Percentiles rank a stretch among this genome's conserved stretches.
These are phyloP conservation scores for Watsonalla cultraria DNA, from an alignment of 2,888 invertebrate genomes.

Conservation along the genomic window DNA sequence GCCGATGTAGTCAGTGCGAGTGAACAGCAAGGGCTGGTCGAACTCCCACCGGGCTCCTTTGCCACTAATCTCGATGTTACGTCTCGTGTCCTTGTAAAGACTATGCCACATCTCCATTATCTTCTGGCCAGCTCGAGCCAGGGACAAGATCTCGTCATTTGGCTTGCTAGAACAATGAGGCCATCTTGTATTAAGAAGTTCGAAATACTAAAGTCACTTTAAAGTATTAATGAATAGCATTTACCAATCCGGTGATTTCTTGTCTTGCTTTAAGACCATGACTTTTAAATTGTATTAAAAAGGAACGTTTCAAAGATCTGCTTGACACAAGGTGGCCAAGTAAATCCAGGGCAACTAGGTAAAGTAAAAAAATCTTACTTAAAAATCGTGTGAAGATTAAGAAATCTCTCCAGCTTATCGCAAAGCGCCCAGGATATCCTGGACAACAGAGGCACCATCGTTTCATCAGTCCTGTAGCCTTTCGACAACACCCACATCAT, in stretches of 20 bases:
- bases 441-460: conserved; percentile 90
- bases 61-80: conserved; percentile 91
- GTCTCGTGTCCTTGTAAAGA: conserved; percentile 86
- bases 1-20: conserved; percentile 90
- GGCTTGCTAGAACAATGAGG: conserved; percentile 53
- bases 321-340: neutral
- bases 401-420: conserved; percentile 84
- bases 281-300: neutral
- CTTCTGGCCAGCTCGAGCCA: conserved; percentile 79
- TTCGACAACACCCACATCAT: conserved; percentile 95
- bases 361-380: conserved; percentile 73
- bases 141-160: conserved; percentile 72
- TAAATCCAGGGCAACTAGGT: neutral
- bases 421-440: conserved; percentile 91
- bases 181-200: neutral
- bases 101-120: conserved; percentile 87
- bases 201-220: neutral
- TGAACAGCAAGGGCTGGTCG: conserved; percentile 88
- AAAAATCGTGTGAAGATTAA: conserved; percentile 86
- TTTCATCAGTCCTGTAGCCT: conserved; percentile 90
- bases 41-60: conserved; percentile 96
- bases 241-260: too few relatives aligned
- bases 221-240: neutral
- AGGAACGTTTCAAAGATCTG: neutral
- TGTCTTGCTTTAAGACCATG: too few relatives aligned